Evolutionary conservation across 2,113 vertebrate species (phyloP), one percentile per base, ranked within the genome.

Genomic region (Sapayoa aenigma): DNA sequence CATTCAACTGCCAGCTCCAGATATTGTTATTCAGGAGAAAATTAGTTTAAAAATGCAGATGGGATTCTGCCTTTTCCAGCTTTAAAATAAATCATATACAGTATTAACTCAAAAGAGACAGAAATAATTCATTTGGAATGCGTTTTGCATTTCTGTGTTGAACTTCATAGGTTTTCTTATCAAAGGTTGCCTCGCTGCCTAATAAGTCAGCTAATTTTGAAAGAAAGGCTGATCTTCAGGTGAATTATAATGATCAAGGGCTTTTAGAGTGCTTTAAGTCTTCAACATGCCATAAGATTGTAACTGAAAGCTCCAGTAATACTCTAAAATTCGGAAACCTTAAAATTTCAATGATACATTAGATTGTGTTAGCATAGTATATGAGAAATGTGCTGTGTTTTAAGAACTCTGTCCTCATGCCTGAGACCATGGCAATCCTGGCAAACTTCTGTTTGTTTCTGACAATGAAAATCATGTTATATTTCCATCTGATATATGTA

Each of bases 21-120:
- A 41, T 65, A 41, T 31, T 77, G n/a, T 42, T 94, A 39, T 49
- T 75, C 39, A 53, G 25, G 33, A 55, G 78, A 63, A 93, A 92
- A 90, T 52, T n/a, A 50, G 53, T 37, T 94, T 78, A 5, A 87
- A 82, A 85, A 82, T 71, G 23, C n/a, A 79, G 75, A 85, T 75
- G 72, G 79, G 68, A 39, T 59, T 75, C 39, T 82, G 25, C 44
- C 47, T 87, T 39, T 81, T 73, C 58, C 27, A 83, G 27, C 47
- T 93, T 75, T 42, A 59, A 59, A 75, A 85, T 63, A 89, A 89
- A 68, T 78, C 18, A 42, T 59, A 35, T 46, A 37, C 9, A 42
- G 53, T 90, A 85, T 75, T 75, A 87, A 66, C 21, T 87, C 52
- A 14, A 14, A 67, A 90, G 72, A 49, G 62, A 76, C 58, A 71